A percentile compares a stretch with the other conserved stretches of the same genome.
These are phyloP conservation scores for Euura saliciscinereae DNA, from an alignment of 1,140 invertebrate species.

Conservation along the genomic window DNA sequence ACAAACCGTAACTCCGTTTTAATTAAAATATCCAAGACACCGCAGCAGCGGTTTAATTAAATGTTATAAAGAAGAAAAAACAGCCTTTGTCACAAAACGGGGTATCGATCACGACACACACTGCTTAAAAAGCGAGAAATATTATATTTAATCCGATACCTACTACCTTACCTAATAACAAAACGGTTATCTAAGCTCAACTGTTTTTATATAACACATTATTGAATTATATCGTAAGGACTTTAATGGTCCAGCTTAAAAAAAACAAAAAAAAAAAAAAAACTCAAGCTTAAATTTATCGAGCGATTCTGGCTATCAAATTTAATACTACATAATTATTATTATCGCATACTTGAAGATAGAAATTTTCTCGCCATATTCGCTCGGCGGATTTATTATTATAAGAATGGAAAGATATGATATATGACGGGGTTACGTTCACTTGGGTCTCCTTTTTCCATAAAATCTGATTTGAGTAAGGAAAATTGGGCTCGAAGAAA, in stretches of 20 bases:
- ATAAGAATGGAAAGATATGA: no score
- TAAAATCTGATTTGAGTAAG: no score
- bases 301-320: constrained; percentile 3
- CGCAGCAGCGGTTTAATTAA: no score
- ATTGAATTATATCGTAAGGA: not conserved
- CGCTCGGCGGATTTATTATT: no score
- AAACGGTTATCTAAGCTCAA: not conserved
- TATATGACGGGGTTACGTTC: no score
- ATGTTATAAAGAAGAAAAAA: not conserved
- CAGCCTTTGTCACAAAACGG: not conserved
- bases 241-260: not conserved
- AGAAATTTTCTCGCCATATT: no score
- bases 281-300: not conserved
- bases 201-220: not conserved
- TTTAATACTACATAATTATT: not conserved
- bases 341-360: no score
- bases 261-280: not conserved
- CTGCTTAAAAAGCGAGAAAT: not conserved
- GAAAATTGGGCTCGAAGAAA: no score
- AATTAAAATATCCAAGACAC: no score
- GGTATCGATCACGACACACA: not conserved
- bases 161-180: not conserved
- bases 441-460: no score
- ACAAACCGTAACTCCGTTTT: not conserved
- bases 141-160: no score